Evolutionary conservation across 2,888 invertebrate genomes (phyloP), one percentile per base, ranked within the genome.

Genomic region (Diadromus collaris): DNA sequence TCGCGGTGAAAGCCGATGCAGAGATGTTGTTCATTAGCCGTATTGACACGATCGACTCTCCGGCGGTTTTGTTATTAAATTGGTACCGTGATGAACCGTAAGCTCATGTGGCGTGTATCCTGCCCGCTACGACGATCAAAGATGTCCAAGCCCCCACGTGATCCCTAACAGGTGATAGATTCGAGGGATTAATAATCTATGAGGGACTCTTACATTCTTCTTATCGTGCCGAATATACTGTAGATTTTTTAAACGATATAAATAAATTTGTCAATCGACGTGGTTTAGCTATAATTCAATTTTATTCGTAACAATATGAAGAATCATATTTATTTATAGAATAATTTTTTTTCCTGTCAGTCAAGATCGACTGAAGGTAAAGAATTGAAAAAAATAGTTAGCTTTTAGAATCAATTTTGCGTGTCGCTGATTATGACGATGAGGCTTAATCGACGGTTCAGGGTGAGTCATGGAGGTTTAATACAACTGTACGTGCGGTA

Each of bases 1-100:
- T 19, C 19, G 19, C 19, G 48, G 2, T 21, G 48, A 7, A 21
- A 51, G 51, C 51, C 51, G 24, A 51, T 19, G 24, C 24, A 21
- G 10, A 51, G 24, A 67, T 60, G 29, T 54, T 44, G 44, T 60
- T 56, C 54, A 56, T 58, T 67, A 48, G 38, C 48, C 56, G 46
- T 44, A 29, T 24, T 32, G 21, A 69, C 64, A 64, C 41, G 60
- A 63, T 68, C 67, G 63, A 79, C 63, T 64, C 68, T 79, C 79
- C 32, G 38, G 41, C 54, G 48, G 56, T 60, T 71, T 72, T 79
- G 72, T 79, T 76, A 64, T 76, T 79, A 69, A 79, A 76, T 76
- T 76, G 79, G 69, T 64, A 72, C 38, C 64, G 72, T 72, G 72
- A 72, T 68, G 72, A 68, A 41, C 41, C 29, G 41, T 54, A 41